Percentiles rank a stretch among this genome's conserved stretches.
Conservation (phyloP, 2,113 vertebrate species). For the Microcebus ravelobensis region DNA sequence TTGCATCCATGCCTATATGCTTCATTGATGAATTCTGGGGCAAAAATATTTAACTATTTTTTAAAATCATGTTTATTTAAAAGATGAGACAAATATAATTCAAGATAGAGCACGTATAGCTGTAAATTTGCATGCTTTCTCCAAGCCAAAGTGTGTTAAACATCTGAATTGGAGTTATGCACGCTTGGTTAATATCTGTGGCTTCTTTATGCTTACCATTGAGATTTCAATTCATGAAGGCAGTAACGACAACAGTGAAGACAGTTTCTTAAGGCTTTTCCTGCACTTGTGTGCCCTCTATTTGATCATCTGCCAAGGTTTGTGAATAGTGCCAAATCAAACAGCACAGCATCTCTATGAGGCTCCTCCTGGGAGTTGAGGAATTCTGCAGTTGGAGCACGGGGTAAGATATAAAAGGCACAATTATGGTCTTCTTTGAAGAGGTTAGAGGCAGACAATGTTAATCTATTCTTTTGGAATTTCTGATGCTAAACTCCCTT, state of each 20-base stretch:
- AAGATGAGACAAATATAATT: slow-evolving; percentile 40
- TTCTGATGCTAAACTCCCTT: slow-evolving; percentile 64
- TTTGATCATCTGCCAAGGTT: slow-evolving; percentile 85
- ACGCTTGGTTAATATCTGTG: neutral
- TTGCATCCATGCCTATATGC: neutral
- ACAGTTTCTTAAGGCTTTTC: slow-evolving; percentile 85
- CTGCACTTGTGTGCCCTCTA: slow-evolving; percentile 84
- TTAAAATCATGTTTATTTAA: neutral
- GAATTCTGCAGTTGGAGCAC: slow-evolving; percentile 81
- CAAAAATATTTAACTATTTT: neutral
- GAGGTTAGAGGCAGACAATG: slow-evolving; percentile 61
- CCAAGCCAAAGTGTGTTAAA: slow-evolving; percentile 7
- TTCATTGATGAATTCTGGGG: neutral
- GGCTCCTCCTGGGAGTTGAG: slow-evolving; percentile 78
- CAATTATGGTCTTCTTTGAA: slow-evolving; percentile 75
- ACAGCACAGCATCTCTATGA: slow-evolving; percentile 82
- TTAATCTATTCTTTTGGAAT: slow-evolving; percentile 68
- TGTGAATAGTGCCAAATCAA: slow-evolving; percentile 85
- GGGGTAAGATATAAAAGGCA: slow-evolving; percentile 73
- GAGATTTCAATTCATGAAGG: slow-evolving; percentile 73
- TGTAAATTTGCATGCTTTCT: slow-evolving; percentile 45
- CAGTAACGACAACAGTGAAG: slow-evolving; percentile 79
- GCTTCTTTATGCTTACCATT: slow-evolving; percentile 69
- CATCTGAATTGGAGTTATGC: slow-evolving; percentile 46
- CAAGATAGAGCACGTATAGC: neutral